phyloP scores from a whole-genome alignment of 2,113 vertebrate species.

The Lepus europaeus region DNA sequence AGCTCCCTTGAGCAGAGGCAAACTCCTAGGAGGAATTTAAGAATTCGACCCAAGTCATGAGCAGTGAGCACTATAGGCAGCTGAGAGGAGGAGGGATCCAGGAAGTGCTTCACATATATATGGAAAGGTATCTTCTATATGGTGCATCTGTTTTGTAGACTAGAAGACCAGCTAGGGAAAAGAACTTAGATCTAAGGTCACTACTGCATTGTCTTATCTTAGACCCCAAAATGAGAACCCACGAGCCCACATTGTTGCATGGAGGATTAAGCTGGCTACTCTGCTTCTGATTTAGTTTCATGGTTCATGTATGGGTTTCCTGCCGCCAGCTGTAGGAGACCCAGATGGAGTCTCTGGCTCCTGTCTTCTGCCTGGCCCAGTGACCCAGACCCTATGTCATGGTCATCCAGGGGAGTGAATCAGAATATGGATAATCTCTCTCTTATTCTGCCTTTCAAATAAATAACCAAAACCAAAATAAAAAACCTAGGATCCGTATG shows the following conservation, averaged over 20 bases:
- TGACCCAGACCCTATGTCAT: no score
- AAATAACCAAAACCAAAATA: no score
- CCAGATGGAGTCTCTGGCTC: no score
- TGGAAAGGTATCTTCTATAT: background rate
- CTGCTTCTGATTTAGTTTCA: no score
- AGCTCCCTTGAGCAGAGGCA: background rate
- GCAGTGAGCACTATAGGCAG: background rate
- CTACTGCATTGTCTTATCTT: background rate
- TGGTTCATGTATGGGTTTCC: no score
- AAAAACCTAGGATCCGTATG: background rate
- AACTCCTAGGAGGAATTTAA: conserved; percentile 13
- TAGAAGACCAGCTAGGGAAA: conserved; percentile 1
- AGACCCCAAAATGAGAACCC: background rate
- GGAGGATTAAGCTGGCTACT: no score
- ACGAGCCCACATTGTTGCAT: no score
- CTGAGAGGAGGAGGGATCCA: background rate
- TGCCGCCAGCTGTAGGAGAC: no score
- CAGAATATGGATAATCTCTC: no score
- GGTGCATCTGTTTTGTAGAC: background rate
- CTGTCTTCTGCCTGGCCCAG: no score
- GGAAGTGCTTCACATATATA: background rate
- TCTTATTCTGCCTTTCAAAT: no score
- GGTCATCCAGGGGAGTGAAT: no score
- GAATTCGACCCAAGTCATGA: background rate
- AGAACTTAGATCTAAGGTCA: background rate